Evolutionary conservation across 2,113 vertebrate species (phyloP), one percentile per base, ranked within the genome.

Genomic region (Picathartes gymnocephalus): DNA sequence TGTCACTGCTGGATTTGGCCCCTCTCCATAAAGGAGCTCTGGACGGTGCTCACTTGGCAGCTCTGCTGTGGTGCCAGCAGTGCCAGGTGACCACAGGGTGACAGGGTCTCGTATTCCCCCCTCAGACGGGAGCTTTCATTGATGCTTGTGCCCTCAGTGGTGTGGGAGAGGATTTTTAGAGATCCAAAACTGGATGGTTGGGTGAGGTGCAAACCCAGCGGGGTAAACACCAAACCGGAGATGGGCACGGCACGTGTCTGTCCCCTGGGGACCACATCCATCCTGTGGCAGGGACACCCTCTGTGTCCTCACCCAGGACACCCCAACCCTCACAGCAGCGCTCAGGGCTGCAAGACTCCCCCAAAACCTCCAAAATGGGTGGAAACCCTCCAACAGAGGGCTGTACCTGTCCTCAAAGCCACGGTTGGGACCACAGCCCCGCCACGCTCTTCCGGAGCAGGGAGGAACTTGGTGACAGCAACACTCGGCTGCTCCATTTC

Each of bases 251-350:
- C 65, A 10, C 13, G 3, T 1, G 33, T 11, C 47, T 3, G 13
- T 57, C 81, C 81, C 42, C 71, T 4, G 23, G 39, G 47, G 4
- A 37, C 3, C 53, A 2, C 11, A 4, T 28, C 37, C 0, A 3
- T 40, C 45, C 64, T 13, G 16, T 0, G 27, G 5, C 72, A 7
- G n/a, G 23, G n/a, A 33, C 86, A 44, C 44, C 27, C 57, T 42
- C 42, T 8, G 57, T 6, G 57, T 9, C 35, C 30, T 45, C 12
- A 0, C 2, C 5, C 15, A 8, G 82, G 64, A 23, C 22, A 12
- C 14, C 16, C 30, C 80, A 56, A 1, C 57, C 53, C 60, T 35
- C 4, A 3, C 17, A 2, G n/a, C n/a, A n/a, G n/a, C n/a, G 0
- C 37, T 40, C 27, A 10, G 31, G 14, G 68, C 68, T 77, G 39